These are phyloP conservation scores for Macrostomum lignano DNA, from an alignment of 1,140 invertebrate genomes.

Conservation along the genomic window DNA sequence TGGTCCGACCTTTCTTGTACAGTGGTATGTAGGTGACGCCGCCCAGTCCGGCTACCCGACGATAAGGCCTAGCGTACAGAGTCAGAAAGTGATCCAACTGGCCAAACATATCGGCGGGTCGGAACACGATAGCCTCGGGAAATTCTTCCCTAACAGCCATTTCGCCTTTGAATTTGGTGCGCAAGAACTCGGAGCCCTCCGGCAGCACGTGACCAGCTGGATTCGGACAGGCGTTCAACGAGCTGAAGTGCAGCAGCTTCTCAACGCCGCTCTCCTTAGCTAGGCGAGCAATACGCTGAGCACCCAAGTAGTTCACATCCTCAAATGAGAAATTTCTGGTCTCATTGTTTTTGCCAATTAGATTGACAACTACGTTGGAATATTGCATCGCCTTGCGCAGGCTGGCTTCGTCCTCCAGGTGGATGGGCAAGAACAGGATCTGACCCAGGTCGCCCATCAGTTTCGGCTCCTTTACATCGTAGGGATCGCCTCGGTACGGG, in stretches of 20 bases:
- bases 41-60: too few relatives aligned
- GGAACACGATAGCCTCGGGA: slow-evolving; percentile 68
- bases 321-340: slow-evolving; percentile 33
- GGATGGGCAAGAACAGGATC: slow-evolving; percentile 49
- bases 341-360: slow-evolving; percentile 63
- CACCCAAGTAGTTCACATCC: slow-evolving; percentile 20
- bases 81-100: slow-evolving; percentile 58
- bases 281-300: slow-evolving; percentile 24
- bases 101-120: slow-evolving; percentile 64
- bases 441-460: slow-evolving; percentile 75
- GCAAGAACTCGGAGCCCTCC: slow-evolving; percentile 16
- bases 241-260: slow-evolving; percentile 29
- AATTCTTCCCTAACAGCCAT: slow-evolving; percentile 62
- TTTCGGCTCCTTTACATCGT: slow-evolving; percentile 44
- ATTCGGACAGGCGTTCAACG: slow-evolving; percentile 23
- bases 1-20: background rate
- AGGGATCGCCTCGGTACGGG: slow-evolving; percentile 60
- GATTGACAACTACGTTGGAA: slow-evolving; percentile 86
- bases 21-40: too few relatives aligned
- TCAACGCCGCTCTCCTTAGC: slow-evolving; percentile 29
- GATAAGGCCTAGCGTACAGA: too few relatives aligned
- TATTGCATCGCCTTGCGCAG: slow-evolving; percentile 59
- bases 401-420: slow-evolving; percentile 57
- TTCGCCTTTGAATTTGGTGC: slow-evolving; percentile 39
- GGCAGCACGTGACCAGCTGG: slow-evolving; percentile 14